These are phyloP conservation scores for Corythaeola cristata DNA, from an alignment of 2,113 vertebrate genomes.

Conservation along the genomic window DNA sequence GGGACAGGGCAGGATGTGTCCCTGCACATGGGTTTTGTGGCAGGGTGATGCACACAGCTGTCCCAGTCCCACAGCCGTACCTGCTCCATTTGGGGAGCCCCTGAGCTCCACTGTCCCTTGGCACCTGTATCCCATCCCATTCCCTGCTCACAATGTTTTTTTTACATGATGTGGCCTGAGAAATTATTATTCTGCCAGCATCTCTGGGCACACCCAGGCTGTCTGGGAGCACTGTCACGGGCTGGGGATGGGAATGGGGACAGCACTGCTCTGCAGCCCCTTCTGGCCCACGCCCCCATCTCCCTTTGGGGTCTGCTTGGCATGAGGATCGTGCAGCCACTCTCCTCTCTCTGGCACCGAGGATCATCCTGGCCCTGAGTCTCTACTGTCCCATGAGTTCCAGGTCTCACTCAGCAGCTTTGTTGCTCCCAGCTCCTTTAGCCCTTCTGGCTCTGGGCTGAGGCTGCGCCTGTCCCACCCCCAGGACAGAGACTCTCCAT, in stretches of 20 bases:
- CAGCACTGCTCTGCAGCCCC: not conserved
- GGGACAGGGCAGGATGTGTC: not conserved
- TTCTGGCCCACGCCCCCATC: not conserved
- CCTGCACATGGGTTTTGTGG: not conserved
- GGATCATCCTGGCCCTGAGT: not conserved
- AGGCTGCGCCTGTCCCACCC: not conserved
- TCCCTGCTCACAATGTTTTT: fast-evolving
- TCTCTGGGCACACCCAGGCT: not conserved
- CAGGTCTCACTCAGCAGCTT: not conserved
- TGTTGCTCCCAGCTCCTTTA: not conserved
- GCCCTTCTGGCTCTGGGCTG: not conserved
- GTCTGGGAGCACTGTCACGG: not conserved
- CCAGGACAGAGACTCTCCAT: not conserved
- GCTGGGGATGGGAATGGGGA: not conserved
- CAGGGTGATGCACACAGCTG: not conserved
- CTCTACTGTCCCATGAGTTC: not conserved
- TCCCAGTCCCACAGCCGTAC: not conserved
- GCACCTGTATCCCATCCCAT: not conserved
- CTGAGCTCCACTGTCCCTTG: not conserved
- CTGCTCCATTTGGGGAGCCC: not conserved
- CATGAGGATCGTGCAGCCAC: not conserved
- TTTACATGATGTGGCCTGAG: not conserved
- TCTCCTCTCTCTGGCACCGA: not conserved
- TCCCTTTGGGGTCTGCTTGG: not conserved
- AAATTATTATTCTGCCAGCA: not conserved